Evolutionary conservation across 2,113 vertebrate species (phyloP).

Genomic region (Pitta sordida): DNA sequence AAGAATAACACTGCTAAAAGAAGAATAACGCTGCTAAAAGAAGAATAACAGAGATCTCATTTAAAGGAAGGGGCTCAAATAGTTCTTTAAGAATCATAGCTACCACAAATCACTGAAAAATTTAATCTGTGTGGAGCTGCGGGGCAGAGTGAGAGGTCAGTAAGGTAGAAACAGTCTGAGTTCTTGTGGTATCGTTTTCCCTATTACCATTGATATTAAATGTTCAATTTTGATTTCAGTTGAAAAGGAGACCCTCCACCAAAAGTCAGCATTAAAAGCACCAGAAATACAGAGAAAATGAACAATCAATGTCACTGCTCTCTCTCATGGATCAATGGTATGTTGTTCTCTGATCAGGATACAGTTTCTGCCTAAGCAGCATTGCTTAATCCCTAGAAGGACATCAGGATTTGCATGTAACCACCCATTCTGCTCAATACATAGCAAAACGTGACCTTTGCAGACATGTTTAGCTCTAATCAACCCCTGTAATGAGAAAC

Average conservation of each 20-base stretch:
- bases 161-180: not conserved
- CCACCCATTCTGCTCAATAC: not conserved
- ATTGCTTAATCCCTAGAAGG: not conserved
- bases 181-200: not conserved
- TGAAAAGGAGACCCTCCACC: not conserved
- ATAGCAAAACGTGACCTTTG: not conserved
- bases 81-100: not conserved
- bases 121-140: not conserved
- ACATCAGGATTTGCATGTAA: not conserved
- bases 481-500: slow-evolving; percentile 9
- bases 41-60: not conserved
- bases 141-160: not conserved
- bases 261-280: not conserved
- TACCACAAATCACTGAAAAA: slow-evolving; percentile 18
- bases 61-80: not conserved
- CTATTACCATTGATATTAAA: not conserved
- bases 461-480: not conserved
- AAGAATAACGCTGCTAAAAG: not conserved
- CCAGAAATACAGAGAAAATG: not conserved
- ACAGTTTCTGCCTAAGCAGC: not conserved
- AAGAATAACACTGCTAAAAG: not conserved
- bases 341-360: not conserved
- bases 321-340: not conserved
- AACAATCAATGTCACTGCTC: not conserved
- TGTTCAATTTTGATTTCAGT: not conserved